Base-by-base conservation (phyloP, 2,888 invertebrate species). In the Liopterus haemorrhoidalis region DNA sequence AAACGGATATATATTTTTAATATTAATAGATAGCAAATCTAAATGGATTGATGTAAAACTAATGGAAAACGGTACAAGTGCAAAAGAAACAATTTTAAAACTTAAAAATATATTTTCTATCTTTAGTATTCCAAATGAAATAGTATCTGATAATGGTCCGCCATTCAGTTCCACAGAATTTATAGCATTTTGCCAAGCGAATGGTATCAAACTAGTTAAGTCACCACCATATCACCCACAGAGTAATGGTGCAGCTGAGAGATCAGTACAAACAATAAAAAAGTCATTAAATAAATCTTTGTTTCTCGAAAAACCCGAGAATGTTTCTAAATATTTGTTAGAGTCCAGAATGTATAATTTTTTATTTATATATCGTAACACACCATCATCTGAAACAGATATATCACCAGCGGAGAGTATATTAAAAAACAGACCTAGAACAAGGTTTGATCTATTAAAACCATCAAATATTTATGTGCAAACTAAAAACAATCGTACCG, bases 201-300 rank as follows among this genome's bases (percentile, higher is more conserved):
- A 40, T 52, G 52, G 35, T 33, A 54, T 46, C 15, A 32, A 46
- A 30, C 36, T 55, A 18, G 49, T 49, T 6, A 50, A 57, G 19
- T 48, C 50, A 39, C 49, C 51, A 22, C 47, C 53, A 2, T 57
- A 58, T 41, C 53, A 56, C 25, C 50, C 57, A 11, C 38, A 55
- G 38, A 51, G 50, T 27, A 56, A 55, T 41, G 54, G 55, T 27
- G 15, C 42, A 31, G 51, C 55, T 5, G 51, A 57, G 48, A 49
- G 49, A 41, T 42, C 39, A 1, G 54, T 56, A 2, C 49, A 54
- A 40, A 46, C 45, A 5, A 42, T 51, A 16, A 57, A 57, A 46
- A 46, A 4, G 8, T 41, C 14, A 12, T 39, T 54, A 11, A 54
- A 54, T 31, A 56, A 54, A 44, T 39, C 38, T 25, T 5, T 51